These are phyloP conservation scores for Gobio occitaniae DNA, from an alignment of 2,797 vertebrate genomes.

Conservation along the genomic window DNA sequence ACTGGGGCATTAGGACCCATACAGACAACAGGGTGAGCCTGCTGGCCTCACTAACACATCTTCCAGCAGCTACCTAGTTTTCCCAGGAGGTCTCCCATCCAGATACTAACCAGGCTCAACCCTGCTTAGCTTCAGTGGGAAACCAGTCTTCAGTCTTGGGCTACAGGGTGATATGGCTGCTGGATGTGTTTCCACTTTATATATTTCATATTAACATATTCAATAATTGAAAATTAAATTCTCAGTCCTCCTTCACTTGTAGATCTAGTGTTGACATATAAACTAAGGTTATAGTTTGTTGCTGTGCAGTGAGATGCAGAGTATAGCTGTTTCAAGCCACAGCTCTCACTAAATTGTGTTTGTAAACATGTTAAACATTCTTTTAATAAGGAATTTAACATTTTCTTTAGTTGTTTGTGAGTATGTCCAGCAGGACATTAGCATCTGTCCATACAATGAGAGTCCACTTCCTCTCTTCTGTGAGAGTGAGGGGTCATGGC, in stretches of 20 bases:
- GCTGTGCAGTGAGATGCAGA: not conserved
- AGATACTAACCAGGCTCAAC: no score
- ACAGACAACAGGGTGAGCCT: no score
- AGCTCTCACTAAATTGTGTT: not conserved
- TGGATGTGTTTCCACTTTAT: no score
- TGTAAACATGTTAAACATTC: not conserved
- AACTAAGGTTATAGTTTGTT: not conserved
- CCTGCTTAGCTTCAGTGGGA: no score
- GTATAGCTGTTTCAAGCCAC: not conserved
- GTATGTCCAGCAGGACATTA: not conserved
- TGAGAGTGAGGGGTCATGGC: conserved; percentile 13
- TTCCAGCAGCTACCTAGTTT: no score
- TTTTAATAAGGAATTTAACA: not conserved
- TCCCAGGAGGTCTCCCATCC: no score
- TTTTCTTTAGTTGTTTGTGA: not conserved
- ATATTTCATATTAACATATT: not conserved
- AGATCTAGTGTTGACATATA: not conserved
- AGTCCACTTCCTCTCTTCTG: conserved; percentile 21
- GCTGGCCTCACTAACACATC: no score
- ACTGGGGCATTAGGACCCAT: no score
- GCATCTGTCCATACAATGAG: not conserved
- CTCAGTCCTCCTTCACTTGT: not conserved
- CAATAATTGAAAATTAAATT: not conserved
- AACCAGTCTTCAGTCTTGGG: no score
- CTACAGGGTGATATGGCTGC: no score